A percentile compares a stretch with the other conserved stretches of the same genome.
phyloP scores from a whole-genome alignment of 2,113 vertebrate species.

The Amphiprion ocellaris region DNA sequence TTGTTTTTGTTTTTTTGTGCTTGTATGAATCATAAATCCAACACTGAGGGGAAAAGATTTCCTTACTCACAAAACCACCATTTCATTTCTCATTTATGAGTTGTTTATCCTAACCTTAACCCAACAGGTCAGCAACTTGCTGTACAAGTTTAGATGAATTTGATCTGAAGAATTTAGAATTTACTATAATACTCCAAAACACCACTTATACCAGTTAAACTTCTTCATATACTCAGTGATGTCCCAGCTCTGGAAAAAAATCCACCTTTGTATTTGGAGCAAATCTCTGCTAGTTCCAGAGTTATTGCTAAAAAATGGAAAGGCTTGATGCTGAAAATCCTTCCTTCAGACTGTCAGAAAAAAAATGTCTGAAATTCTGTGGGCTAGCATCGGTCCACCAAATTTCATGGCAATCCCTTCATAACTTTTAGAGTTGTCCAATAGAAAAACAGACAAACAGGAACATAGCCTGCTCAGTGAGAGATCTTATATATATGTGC shows the following conservation, averaged over 20 bases:
- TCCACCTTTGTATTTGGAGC: background rate
- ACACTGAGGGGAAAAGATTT: background rate
- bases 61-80: background rate
- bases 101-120: too few relatives aligned
- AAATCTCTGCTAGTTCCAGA: conserved; percentile 14
- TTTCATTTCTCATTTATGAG: background rate
- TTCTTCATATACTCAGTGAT: background rate
- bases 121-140: background rate
- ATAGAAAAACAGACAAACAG: background rate
- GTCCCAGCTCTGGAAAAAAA: background rate
- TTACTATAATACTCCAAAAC: background rate
- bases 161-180: background rate
- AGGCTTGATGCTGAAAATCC: conserved; percentile 24
- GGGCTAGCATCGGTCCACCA: background rate
- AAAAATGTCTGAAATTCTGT: background rate
- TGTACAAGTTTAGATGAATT: background rate
- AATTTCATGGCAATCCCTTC: conserved; percentile 14
- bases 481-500: background rate
- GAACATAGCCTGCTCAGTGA: background rate
- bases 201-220: background rate
- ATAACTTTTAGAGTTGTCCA: background rate
- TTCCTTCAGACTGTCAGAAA: conserved; percentile 13
- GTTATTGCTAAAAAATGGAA: conserved; percentile 20
- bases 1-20: background rate
- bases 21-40: conserved; percentile 3